phyloP scores from a whole-genome alignment of 2,888 invertebrate genomes.

The Drosophila lutescens region DNA sequence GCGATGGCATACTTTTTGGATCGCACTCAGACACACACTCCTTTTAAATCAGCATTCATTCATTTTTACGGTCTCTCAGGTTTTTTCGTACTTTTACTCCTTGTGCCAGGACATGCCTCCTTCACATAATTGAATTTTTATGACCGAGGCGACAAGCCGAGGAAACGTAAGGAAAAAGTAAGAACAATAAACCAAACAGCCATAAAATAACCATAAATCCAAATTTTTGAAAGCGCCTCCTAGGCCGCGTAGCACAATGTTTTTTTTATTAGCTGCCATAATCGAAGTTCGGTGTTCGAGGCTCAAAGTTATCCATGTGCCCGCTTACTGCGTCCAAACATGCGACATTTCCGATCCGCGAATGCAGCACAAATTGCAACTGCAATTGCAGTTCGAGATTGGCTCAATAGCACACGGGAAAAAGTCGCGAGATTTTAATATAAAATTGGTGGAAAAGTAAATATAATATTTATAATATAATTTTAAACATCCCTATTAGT shows the following conservation, averaged over 20 bases:
- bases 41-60: constrained; percentile 49
- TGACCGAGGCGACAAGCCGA: constrained; percentile 48
- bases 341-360: constrained; percentile 60
- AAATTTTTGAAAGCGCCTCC: constrained; percentile 45
- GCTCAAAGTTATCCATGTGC: constrained; percentile 21
- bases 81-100: not conserved
- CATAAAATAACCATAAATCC: constrained; percentile 48
- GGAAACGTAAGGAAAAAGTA: constrained; percentile 25
- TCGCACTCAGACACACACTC: constrained; percentile 25
- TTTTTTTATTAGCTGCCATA: constrained; percentile 68
- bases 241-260: constrained; percentile 39
- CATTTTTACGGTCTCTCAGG: constrained; percentile 44
- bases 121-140: constrained; percentile 72
- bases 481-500: too few species aligned
- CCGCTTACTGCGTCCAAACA: constrained; percentile 62
- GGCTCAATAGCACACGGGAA: constrained; percentile 1
- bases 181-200: constrained; percentile 55
- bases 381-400: constrained; percentile 23
- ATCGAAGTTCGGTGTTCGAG: constrained; percentile 57
- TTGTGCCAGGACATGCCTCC: constrained; percentile 32
- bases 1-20: constrained; percentile 48
- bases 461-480: too few species aligned
- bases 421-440: not conserved
- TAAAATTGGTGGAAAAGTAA: too few species aligned
- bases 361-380: constrained; percentile 10